These are phyloP conservation scores for Triops longicaudatus DNA, from an alignment of 1,140 invertebrate species.

Conservation along the genomic window DNA sequence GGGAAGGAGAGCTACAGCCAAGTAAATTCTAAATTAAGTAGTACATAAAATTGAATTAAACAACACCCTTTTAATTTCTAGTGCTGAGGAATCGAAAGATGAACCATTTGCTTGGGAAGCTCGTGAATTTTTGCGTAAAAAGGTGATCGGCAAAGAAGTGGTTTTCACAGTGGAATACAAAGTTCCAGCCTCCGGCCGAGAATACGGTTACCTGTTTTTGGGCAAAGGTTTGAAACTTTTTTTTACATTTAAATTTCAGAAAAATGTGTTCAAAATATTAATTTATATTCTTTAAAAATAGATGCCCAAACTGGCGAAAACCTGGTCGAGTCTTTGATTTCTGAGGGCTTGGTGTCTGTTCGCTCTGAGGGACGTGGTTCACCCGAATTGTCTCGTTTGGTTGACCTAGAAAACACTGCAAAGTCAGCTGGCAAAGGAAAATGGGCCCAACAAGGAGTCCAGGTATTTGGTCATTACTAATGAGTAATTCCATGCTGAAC, in stretches of 20 bases:
- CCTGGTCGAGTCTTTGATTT: conserved; percentile 73
- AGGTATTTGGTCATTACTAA: conserved; percentile 21
- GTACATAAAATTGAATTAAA: conserved; percentile 27
- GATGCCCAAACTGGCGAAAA: conserved; percentile 69
- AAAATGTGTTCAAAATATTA: background rate
- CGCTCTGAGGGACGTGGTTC: conserved; percentile 61
- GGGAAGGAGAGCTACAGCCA: conserved; percentile 57
- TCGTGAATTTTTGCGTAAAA: conserved; percentile 84
- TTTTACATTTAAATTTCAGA: background rate
- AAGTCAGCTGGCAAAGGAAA: conserved; percentile 79
- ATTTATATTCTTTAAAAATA: conserved; percentile 35
- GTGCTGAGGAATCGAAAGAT: conserved; percentile 63
- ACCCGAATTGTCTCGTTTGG: conserved; percentile 56
- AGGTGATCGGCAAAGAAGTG: conserved; percentile 81
- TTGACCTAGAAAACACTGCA: conserved; percentile 83
- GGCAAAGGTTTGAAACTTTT: conserved; percentile 58
- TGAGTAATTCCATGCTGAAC: conserved; percentile 21
- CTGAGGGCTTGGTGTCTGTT: conserved; percentile 78
- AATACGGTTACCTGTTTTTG: conserved; percentile 80
- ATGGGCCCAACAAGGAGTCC: conserved; percentile 48
- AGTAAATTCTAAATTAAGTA: conserved; percentile 42
- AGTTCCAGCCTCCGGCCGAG: conserved; percentile 52
- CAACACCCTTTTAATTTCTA: conserved; percentile 32
- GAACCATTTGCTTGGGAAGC: conserved; percentile 95
- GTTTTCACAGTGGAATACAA: conserved; percentile 52